Percentiles rank a stretch among this genome's conserved stretches.
Evolutionary conservation across 2,113 vertebrate genomes (phyloP).

Genomic region (Galemys pyrenaicus): DNA sequence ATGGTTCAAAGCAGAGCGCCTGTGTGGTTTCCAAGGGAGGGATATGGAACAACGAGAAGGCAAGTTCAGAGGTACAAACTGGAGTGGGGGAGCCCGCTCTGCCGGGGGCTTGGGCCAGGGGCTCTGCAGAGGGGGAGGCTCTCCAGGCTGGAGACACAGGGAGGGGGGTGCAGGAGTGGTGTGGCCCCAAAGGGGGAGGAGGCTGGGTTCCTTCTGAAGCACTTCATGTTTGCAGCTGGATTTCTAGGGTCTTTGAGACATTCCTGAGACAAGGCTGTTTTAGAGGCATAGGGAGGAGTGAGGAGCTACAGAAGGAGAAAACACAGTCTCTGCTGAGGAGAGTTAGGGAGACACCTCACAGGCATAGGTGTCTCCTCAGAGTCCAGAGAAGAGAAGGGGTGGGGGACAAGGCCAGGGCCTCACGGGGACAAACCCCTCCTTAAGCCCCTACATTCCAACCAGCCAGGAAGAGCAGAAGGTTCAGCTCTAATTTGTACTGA

Average conservation of each 20-base stretch:
- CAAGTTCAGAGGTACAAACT: not conserved
- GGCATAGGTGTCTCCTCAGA: not conserved
- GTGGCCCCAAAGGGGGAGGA: not conserved
- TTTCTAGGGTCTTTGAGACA: not conserved
- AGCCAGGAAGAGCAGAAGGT: accelerated
- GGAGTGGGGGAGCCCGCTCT: not conserved
- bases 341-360: too few species aligned
- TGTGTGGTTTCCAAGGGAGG: not conserved
- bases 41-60: not conserved
- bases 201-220: not conserved
- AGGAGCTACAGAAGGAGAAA: not conserved
- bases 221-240: not conserved
- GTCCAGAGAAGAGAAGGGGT: not conserved
- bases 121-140: too few species aligned
- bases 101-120: not conserved
- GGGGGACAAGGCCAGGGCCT: not conserved
- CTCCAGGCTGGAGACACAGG: not conserved
- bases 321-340: not conserved
- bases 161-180: accelerated
- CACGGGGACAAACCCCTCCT: not conserved
- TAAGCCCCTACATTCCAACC: not conserved
- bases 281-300: not conserved
- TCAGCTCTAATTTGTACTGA: constrained; percentile 20
- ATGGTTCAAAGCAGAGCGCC: not conserved
- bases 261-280: not conserved